These are phyloP conservation scores for Papilio elwesi DNA, from an alignment of 2,888 invertebrate genomes.

Conservation along the genomic window DNA sequence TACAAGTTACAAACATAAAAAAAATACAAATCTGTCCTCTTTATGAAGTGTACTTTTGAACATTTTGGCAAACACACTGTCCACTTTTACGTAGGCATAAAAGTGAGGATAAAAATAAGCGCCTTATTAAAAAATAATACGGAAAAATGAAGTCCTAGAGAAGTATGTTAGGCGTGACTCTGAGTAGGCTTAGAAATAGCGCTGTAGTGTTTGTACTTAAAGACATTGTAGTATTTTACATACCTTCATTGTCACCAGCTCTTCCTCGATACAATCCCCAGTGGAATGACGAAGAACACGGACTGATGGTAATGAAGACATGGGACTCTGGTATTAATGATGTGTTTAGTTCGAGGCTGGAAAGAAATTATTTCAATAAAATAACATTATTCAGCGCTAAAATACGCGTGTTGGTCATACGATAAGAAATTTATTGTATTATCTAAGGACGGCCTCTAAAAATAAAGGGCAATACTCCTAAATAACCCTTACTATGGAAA, in stretches of 20 bases:
- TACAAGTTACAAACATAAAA: no score
- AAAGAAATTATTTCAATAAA: constrained; percentile 47
- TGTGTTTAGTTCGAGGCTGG: constrained; percentile 75
- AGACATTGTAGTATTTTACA: constrained; percentile 32
- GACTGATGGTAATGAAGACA: constrained; percentile 72
- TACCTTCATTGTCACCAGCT: constrained; percentile 59
- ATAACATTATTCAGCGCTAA: neutral
- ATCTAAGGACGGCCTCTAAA: constrained; percentile 4
- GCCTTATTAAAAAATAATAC: no score
- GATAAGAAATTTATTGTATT: neutral
- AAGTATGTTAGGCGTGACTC: no score
- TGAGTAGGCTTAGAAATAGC: no score
- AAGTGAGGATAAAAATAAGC: no score
- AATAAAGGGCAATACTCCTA: constrained; percentile 15
- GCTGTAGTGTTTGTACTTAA: neutral
- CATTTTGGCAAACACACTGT: no score
- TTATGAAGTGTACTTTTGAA: no score
- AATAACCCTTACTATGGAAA: neutral
- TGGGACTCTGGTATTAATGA: constrained; percentile 63
- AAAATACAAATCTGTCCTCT: no score
- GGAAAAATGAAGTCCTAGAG: no score
- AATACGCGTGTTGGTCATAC: no score
- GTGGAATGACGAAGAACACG: constrained; percentile 69
- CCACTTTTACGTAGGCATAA: no score
- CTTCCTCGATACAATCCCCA: constrained; percentile 72